Evolutionary conservation across 2,888 invertebrate species (phyloP).

Genomic region (Cheilosia scutellata): DNA sequence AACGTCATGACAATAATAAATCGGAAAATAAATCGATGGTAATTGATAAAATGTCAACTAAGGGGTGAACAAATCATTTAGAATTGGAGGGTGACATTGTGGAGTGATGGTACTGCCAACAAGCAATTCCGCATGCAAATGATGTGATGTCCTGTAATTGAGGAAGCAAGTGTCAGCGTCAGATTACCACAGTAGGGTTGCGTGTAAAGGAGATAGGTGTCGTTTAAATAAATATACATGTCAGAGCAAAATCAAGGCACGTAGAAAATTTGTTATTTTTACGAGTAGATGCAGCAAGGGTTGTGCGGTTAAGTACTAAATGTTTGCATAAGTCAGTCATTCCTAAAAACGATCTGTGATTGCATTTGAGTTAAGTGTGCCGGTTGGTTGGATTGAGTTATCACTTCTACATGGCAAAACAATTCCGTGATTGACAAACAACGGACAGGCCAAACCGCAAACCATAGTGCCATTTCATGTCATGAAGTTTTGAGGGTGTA

Average conservation of each 20-base stretch:
- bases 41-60: conserved; percentile 71
- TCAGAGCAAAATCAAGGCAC: neutral
- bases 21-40: conserved; percentile 74
- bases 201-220: neutral
- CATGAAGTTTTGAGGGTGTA: no score
- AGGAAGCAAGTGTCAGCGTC: conserved; percentile 30
- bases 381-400: no score
- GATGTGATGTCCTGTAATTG: conserved; percentile 52
- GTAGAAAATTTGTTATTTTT: no score
- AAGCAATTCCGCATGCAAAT: conserved; percentile 59
- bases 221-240: neutral
- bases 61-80: conserved; percentile 29
- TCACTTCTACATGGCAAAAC: no score
- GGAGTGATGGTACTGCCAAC: neutral
- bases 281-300: no score
- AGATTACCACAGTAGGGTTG: conserved; percentile 26
- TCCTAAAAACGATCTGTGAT: no score
- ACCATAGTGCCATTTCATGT: no score
- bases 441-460: no score
- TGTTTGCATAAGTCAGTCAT: no score
- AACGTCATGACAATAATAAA: conserved; percentile 68
- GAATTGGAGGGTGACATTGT: neutral
- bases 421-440: no score
- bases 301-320: no score
- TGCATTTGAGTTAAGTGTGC: no score